These are phyloP conservation scores for Dicentrarchus labrax DNA, from an alignment of 2,113 vertebrate genomes.

Conservation along the genomic window DNA sequence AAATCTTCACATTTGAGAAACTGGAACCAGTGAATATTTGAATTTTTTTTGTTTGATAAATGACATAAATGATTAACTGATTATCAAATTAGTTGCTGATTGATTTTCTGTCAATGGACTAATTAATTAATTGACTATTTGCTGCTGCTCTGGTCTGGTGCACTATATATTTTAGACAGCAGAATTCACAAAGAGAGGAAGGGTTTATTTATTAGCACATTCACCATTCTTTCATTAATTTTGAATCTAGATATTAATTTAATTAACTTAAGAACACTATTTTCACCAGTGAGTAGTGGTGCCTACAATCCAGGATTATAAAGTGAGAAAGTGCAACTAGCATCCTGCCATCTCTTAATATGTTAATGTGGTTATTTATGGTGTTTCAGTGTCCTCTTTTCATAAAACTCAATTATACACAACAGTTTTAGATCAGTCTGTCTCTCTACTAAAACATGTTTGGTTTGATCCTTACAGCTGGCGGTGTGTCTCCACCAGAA, in stretches of 20 bases:
- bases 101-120: neutral
- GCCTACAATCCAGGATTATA: neutral
- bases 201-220: neutral
- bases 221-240: neutral
- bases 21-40: neutral
- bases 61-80: neutral
- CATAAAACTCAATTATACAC: slow-evolving; percentile 24
- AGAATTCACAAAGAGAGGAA: neutral
- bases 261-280: neutral
- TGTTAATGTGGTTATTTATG: neutral
- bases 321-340: neutral
- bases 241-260: neutral
- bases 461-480: slow-evolving; percentile 7
- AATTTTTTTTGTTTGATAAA: neutral
- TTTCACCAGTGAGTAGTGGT: neutral
- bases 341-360: neutral
- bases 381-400: neutral
- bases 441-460: slow-evolving; percentile 31
- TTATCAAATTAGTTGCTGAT: neutral
- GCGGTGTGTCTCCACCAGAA: neutral
- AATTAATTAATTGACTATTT: neutral
- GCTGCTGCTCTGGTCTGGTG: neutral
- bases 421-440: neutral
- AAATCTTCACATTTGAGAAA: neutral
- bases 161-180: neutral